These are phyloP conservation scores for Neuroterus valhalla DNA, from an alignment of 1,140 invertebrate genomes.

Conservation along the genomic window DNA sequence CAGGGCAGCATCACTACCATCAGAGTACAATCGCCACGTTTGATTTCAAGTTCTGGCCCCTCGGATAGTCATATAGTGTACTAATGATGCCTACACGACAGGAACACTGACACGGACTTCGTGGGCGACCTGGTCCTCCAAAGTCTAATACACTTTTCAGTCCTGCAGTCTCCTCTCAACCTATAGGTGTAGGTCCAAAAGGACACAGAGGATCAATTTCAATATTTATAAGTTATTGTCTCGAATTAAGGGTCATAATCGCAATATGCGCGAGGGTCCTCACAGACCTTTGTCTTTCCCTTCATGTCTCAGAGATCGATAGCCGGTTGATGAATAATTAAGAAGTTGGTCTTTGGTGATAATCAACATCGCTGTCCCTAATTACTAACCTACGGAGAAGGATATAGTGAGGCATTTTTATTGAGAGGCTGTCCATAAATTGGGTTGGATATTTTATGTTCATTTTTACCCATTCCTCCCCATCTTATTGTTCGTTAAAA, in stretches of 20 bases:
- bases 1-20: conserved; percentile 47
- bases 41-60: conserved; percentile 55
- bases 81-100: conserved; percentile 70
- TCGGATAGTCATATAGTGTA: conserved; percentile 18
- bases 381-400: too few species aligned
- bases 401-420: too few species aligned
- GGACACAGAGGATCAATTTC: conserved; percentile 53
- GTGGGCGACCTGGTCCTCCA: conserved; percentile 68
- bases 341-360: too few species aligned
- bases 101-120: conserved; percentile 58
- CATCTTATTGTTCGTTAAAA: too few species aligned
- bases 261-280: conserved; percentile 47
- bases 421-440: too few species aligned
- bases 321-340: too few species aligned
- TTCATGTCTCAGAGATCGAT: too few species aligned
- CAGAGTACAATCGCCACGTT: conserved; percentile 50
- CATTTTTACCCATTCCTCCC: too few species aligned
- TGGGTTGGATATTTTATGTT: too few species aligned
- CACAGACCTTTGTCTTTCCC: conserved; percentile 7
- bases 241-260: conserved; percentile 63
- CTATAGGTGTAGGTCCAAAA: conserved; percentile 42
- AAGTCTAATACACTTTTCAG: conserved; percentile 62
- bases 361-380: too few species aligned
- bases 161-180: conserved; percentile 38
- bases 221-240: conserved; percentile 74